Conservation (phyloP, 2,888 invertebrate species). For the Pardosa pseudoannulata region DNA sequence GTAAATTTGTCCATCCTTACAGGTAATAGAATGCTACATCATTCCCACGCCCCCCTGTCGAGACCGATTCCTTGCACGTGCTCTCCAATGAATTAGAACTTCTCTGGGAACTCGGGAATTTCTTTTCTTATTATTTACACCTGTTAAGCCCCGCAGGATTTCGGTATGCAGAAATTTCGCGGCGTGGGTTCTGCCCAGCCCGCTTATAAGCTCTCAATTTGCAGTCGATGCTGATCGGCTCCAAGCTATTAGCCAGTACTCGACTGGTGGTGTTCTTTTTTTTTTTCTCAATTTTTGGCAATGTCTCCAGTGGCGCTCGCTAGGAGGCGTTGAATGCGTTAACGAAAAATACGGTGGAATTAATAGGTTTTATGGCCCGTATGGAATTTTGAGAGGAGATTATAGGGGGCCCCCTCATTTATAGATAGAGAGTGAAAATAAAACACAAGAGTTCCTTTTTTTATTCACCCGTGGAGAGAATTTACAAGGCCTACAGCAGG, state of each 20-base stretch:
- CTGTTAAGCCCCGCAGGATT: slow-evolving; percentile 32
- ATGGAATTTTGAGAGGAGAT: slow-evolving; percentile 1
- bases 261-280: slow-evolving; percentile 7
- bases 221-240: neutral
- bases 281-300: too few relatives aligned
- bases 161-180: slow-evolving; percentile 14
- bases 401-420: slow-evolving; percentile 11
- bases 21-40: slow-evolving; percentile 64
- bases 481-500: neutral
- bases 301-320: neutral
- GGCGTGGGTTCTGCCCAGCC: neutral
- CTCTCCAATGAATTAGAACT: slow-evolving; percentile 50
- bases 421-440: neutral
- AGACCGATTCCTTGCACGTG: slow-evolving; percentile 54
- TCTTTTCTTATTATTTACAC: slow-evolving; percentile 61
- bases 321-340: slow-evolving; percentile 20
- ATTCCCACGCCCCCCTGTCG: slow-evolving; percentile 37
- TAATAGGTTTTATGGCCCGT: slow-evolving; percentile 14
- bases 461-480: too few relatives aligned
- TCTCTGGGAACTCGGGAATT: neutral
- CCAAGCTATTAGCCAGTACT: neutral
- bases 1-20: slow-evolving; percentile 61
- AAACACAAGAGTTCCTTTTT: neutral
- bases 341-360: slow-evolving; percentile 9
- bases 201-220: slow-evolving; percentile 47